Conservation (phyloP, 2,113 vertebrate genomes). For the Daubentonia madagascariensis region DNA sequence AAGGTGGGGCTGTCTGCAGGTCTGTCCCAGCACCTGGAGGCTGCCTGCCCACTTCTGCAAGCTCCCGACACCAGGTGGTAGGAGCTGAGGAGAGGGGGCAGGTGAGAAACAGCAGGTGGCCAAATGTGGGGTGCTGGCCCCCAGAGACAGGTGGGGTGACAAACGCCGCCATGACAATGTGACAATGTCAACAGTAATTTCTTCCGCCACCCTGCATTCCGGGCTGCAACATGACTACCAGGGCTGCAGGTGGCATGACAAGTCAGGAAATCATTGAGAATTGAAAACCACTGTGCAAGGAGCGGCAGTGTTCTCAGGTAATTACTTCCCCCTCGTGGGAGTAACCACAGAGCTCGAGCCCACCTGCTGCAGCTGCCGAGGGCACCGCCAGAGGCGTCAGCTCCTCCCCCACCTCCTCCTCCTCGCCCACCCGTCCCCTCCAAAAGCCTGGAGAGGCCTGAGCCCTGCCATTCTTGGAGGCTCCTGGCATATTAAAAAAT, state of each 20-base stretch:
- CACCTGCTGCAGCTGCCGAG: not conserved
- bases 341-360: not conserved
- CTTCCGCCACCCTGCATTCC: not conserved
- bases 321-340: not conserved
- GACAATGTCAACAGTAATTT: slow-evolving; percentile 58
- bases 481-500: not conserved
- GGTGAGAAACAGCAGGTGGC: not conserved
- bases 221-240: slow-evolving; percentile 24
- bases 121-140: not conserved
- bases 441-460: not conserved
- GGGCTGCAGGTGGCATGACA: slow-evolving; percentile 56
- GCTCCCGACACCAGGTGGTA: not conserved
- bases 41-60: accelerated
- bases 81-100: no score
- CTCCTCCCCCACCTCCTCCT: not conserved
- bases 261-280: slow-evolving; percentile 51
- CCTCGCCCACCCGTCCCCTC: not conserved
- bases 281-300: slow-evolving; percentile 37
- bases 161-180: not conserved
- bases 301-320: slow-evolving; percentile 25
- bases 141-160: slow-evolving; percentile 10
- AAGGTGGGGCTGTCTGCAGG: accelerated
- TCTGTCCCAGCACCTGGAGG: not conserved
- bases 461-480: not conserved
- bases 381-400: not conserved